Evolutionary conservation across 2,888 invertebrate genomes (phyloP).

Genomic region (Tridacna gigas): DNA sequence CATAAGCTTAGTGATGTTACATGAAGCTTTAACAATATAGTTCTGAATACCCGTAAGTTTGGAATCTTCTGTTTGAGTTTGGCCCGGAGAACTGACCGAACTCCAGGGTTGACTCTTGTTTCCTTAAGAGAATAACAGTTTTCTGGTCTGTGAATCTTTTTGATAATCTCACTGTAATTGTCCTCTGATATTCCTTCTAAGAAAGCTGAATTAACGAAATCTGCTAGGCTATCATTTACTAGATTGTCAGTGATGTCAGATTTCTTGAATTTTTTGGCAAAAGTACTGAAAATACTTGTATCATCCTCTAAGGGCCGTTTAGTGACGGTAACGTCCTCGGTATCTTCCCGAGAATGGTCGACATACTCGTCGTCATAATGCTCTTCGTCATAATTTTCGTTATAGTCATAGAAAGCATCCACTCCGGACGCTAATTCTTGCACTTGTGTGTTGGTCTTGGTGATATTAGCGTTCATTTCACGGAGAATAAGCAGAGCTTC

Average conservation of each 20-base stretch:
- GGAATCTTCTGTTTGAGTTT: constrained; percentile 40
- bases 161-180: constrained; percentile 13
- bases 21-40: constrained; percentile 47
- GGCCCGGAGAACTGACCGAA: constrained; percentile 30
- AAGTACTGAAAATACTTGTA: constrained; percentile 24
- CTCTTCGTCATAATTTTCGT: background rate
- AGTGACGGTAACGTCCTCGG: no score
- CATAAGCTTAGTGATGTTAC: constrained; percentile 36
- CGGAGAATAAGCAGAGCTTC: constrained; percentile 40
- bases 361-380: background rate
- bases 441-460: constrained; percentile 39
- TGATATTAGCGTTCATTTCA: constrained; percentile 42
- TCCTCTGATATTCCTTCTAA: constrained; percentile 39
- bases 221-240: constrained; percentile 18
- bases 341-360: background rate
- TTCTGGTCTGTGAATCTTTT: constrained; percentile 29
- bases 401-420: constrained; percentile 26
- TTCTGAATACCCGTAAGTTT: constrained; percentile 44
- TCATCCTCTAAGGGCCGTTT: no score
- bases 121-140: constrained; percentile 33
- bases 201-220: constrained; percentile 34
- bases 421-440: constrained; percentile 21
- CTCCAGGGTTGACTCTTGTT: constrained; percentile 34
- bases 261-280: constrained; percentile 33
- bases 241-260: constrained; percentile 21